These are phyloP conservation scores for Ypsolopha sequella DNA, from an alignment of 2,888 invertebrate species.

Conservation along the genomic window DNA sequence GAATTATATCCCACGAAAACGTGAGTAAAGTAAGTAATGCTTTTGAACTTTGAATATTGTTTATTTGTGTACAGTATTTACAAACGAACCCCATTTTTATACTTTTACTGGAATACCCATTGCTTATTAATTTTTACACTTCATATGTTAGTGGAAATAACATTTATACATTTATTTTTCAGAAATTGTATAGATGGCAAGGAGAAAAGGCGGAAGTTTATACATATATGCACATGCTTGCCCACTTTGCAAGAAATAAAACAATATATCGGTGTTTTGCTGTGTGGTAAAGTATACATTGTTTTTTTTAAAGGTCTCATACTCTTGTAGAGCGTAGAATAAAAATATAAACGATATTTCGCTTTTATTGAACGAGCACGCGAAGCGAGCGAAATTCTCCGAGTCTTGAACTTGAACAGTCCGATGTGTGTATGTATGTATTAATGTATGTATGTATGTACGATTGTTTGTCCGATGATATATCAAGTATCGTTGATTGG, in stretches of 20 bases:
- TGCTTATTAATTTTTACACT: no score
- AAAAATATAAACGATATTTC: not conserved
- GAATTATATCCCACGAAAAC: slow-evolving; percentile 38
- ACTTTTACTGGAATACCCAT: no score
- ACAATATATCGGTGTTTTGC: slow-evolving; percentile 42
- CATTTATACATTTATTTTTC: not conserved
- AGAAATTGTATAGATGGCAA: not conserved
- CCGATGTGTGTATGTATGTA: not conserved
- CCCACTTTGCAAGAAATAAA: slow-evolving; percentile 34
- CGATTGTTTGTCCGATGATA: no score
- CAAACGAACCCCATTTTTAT: not conserved
- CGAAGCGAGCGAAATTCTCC: no score
- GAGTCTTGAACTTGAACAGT: no score
- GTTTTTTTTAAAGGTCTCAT: not conserved
- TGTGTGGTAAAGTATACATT: slow-evolving; percentile 37
- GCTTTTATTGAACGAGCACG: no score
- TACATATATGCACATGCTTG: slow-evolving; percentile 5
- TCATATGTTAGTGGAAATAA: no score
- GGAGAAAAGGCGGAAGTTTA: not conserved
- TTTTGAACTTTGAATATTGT: no score
- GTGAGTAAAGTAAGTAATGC: slow-evolving; percentile 62
- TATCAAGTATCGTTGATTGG: no score
- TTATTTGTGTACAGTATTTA: slow-evolving; percentile 13
- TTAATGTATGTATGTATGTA: no score
- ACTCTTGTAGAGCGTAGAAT: not conserved